A percentile compares a stretch with the other conserved stretches of the same genome.
These are phyloP conservation scores for Drosophila ercepeae DNA, from an alignment of 1,140 invertebrate species.

Conservation along the genomic window DNA sequence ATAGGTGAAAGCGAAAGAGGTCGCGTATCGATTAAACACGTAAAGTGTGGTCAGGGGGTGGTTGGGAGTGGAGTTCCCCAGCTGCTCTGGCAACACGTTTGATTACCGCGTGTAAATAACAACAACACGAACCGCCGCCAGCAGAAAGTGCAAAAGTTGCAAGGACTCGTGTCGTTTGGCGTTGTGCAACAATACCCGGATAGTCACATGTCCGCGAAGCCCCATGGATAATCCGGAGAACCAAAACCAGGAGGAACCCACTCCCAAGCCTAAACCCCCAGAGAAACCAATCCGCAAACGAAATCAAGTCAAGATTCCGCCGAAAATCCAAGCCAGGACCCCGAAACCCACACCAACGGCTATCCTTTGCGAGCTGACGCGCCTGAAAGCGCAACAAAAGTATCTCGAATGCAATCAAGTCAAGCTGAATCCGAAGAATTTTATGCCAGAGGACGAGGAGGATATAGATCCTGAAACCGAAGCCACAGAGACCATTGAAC, in stretches of 20 bases:
- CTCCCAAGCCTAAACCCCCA: conserved; percentile 26
- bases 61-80: neutral
- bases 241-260: conserved; percentile 2
- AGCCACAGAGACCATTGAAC: neutral
- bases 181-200: conserved; percentile 60
- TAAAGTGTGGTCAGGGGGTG: conserved; percentile 1
- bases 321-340: neutral
- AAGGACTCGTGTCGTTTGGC: conserved; percentile 52
- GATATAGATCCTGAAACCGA: neutral
- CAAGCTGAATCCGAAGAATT: conserved; percentile 65
- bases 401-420: conserved; percentile 82
- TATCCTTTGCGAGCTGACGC: conserved; percentile 73
- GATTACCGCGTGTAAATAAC: conserved; percentile 81
- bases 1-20: conserved; percentile 34
- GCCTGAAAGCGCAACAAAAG: conserved; percentile 79
- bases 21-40: conserved; percentile 73
- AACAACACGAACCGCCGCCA: conserved; percentile 33
- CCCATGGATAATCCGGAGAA: conserved; percentile 23
- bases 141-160: conserved; percentile 41
- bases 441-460: conserved; percentile 23
- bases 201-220: conserved; percentile 55
- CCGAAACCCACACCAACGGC: conserved; percentile 57
- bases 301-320: conserved; percentile 8
- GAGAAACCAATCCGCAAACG: conserved; percentile 45
- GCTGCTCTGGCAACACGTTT: conserved; percentile 70